Base-by-base conservation (phyloP, 2,113 vertebrate species). In the Trematomus loennbergii region DNA sequence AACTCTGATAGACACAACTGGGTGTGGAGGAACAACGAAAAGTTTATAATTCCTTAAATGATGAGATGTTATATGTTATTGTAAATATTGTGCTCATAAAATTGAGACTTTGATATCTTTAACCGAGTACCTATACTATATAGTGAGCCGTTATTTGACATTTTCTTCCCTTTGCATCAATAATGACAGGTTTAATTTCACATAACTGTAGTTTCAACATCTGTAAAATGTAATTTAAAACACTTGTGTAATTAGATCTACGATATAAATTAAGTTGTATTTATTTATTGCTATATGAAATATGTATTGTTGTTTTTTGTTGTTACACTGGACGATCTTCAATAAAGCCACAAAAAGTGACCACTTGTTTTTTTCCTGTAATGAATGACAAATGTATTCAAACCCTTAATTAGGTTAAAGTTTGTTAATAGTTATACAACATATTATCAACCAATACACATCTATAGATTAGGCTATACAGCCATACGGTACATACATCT, bases 261-360 rank as follows among this genome's bases (percentile, higher is more conserved):
- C 11, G 17, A 60, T 9, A 43, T 3, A 60, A 17, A 50, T 10
- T 8, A 1, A 74, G 18, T 29, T 7, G 16, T 11, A 64, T 4
- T 64, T 64, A 48, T 16, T 25, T 20, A 64, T 15, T 67, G 9
- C 49, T 46, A 40, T 7, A 11, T 50, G 12, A 17, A 50, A 40
- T 40, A 40, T 11, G 1, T 16, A 10, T 67, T 67, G 25, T 29
- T 53, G 48, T 54, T 18, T 18, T 1, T 55, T 25, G 29, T 53
- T 67, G 48, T 68, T 2, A 25, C 3, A 15, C 15, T 61, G 36
- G 9, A 15, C 1, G 20, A 22, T 20, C 18, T 12, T 6, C 9
- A 82, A 58, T 82, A 82, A 75, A 71, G 16, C 12, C n/a, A 16
- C 3, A 61, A 25, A 3, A 0, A 40, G 8, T 40, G 5, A 17